These are phyloP conservation scores for Choristoneura fumiferana DNA, from an alignment of 1,140 invertebrate species.

Conservation along the genomic window DNA sequence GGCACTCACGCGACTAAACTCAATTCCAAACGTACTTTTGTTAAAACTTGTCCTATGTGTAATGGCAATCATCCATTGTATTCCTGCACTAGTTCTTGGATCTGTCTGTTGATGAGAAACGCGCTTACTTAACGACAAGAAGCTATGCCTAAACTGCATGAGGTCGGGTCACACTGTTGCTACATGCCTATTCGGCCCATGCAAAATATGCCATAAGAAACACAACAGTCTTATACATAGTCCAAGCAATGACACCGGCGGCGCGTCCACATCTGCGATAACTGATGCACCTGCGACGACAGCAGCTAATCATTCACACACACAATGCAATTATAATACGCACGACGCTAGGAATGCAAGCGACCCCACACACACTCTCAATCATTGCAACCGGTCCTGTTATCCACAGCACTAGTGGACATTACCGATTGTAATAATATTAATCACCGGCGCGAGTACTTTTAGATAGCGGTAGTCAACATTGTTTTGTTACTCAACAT, in stretches of 20 bases:
- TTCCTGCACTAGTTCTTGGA: constrained; percentile 18
- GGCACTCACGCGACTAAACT: background rate
- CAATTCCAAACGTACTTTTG: background rate
- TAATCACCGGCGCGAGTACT: constrained; percentile 22
- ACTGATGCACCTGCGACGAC: background rate
- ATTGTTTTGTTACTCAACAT: constrained; percentile 26
- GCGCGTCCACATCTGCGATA: background rate
- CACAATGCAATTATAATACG: too few relatives aligned
- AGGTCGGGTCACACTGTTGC: constrained; percentile 7
- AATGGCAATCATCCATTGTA: constrained; percentile 19
- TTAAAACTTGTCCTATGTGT: constrained; percentile 10
- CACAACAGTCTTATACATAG: constrained; percentile 18
- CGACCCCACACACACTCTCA: too few relatives aligned
- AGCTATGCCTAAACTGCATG: constrained; percentile 20
- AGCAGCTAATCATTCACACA: background rate
- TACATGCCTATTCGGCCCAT: constrained; percentile 15
- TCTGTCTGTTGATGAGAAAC: background rate
- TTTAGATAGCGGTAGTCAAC: constrained; percentile 28
- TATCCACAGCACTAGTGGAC: constrained; percentile 25
- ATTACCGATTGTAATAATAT: constrained; percentile 18
- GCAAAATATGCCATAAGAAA: constrained; percentile 17
- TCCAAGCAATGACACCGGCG: background rate
- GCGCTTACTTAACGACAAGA: constrained; percentile 7
- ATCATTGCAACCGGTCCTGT: constrained; percentile 13
- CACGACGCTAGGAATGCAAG: too few relatives aligned